phyloP scores from a whole-genome alignment of 1,140 invertebrate species.

The Musca domestica region DNA sequence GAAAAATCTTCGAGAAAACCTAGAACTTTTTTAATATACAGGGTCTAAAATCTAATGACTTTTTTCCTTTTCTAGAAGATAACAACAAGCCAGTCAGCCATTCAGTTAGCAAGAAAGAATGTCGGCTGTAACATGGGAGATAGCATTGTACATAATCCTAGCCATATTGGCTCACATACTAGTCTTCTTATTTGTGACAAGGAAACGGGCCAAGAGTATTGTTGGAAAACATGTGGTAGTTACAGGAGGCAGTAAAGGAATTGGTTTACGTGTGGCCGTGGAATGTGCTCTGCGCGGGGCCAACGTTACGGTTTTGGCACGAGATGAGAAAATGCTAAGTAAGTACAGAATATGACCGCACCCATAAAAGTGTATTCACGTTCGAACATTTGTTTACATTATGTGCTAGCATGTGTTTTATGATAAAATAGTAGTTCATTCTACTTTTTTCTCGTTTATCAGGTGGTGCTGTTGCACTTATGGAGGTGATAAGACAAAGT shows the following conservation, averaged over 20 bases:
- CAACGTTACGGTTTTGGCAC: conserved; percentile 84
- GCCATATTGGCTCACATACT: conserved; percentile 34
- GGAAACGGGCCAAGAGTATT: conserved; percentile 38
- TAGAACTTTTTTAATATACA: too few species aligned
- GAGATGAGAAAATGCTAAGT: conserved; percentile 69
- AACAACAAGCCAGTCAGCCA: too few species aligned
- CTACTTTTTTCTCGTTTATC: neutral
- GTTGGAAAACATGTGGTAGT: conserved; percentile 65
- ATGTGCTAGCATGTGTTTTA: neutral
- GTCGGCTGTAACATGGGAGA: conserved; percentile 31
- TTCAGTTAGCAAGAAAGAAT: neutral
- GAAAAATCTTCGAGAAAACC: too few species aligned
- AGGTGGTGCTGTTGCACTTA: conserved; percentile 46
- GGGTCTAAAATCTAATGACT: neutral
- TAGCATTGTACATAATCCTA: conserved; percentile 30
- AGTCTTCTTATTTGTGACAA: conserved; percentile 42
- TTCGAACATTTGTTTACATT: neutral
- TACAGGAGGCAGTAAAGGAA: conserved; percentile 95
- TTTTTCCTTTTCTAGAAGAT: neutral
- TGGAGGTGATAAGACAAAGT: conserved; percentile 42
- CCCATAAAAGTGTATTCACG: neutral
- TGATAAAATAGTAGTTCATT: too few species aligned
- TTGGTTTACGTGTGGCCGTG: conserved; percentile 81
- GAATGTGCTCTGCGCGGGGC: conserved; percentile 76
- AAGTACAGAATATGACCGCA: conserved; percentile 28